Conservation (phyloP, 1,140 invertebrate genomes). For the Calliphora vicina region DNA sequence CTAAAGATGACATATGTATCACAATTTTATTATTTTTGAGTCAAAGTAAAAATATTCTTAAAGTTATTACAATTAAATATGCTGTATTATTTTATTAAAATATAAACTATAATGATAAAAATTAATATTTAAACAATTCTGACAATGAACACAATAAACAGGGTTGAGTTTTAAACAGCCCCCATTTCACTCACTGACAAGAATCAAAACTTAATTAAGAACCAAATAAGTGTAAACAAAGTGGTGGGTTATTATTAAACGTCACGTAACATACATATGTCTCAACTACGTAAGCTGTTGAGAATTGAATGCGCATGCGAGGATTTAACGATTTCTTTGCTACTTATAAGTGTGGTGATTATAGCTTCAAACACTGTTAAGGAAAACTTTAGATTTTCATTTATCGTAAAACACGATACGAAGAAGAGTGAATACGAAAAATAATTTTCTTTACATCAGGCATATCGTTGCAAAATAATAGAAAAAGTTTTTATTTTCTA, state of each 20-base stretch:
- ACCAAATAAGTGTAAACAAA: neutral
- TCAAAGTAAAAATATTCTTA: too few species aligned
- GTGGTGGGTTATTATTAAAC: neutral
- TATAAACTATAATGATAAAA: too few species aligned
- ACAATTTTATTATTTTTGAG: too few species aligned
- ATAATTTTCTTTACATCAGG: neutral
- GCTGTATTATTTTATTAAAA: too few species aligned
- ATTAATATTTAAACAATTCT: too few species aligned
- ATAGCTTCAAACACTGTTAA: neutral
- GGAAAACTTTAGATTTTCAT: slow-evolving; percentile 14
- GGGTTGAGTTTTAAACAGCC: neutral
- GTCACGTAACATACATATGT: neutral
- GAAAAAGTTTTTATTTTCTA: neutral
- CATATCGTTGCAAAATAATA: neutral
- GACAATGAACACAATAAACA: too few species aligned
- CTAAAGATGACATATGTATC: too few species aligned
- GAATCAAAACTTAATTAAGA: too few species aligned
- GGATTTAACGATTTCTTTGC: neutral
- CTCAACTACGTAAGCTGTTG: neutral
- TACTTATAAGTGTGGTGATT: slow-evolving; percentile 22
- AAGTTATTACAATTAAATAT: too few species aligned
- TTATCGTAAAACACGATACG: slow-evolving; percentile 20
- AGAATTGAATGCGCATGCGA: neutral
- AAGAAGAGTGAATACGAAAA: neutral
- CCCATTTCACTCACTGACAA: neutral